Conservation (phyloP, 2,888 invertebrate genomes). For the Eupithecia pulchellata region DNA sequence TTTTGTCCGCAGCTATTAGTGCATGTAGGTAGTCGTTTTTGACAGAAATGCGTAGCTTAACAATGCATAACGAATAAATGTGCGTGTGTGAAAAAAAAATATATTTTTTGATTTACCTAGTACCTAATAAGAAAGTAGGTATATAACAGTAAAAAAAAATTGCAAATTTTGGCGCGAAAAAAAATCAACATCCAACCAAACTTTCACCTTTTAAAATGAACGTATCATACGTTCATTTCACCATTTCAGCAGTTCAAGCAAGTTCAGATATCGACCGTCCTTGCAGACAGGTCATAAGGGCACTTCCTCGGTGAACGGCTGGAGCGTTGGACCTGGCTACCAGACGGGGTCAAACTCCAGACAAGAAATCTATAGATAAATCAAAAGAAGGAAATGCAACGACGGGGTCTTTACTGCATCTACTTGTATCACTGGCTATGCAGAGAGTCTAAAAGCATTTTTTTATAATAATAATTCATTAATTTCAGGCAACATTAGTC, state of each 20-base stretch:
- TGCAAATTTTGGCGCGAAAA: not conserved
- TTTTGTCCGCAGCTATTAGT: not conserved
- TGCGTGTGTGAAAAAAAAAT: too few species aligned
- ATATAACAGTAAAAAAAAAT: too few species aligned
- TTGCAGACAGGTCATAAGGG: slow-evolving; percentile 19
- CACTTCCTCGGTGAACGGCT: slow-evolving; percentile 22
- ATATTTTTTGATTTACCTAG: too few species aligned
- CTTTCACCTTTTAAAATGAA: not conserved
- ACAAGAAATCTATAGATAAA: not conserved
- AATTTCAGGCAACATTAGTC: too few species aligned
- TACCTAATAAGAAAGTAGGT: too few species aligned
- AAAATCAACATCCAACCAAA: not conserved
- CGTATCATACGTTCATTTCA: not conserved
- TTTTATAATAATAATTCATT: too few species aligned
- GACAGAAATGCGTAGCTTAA: too few species aligned
- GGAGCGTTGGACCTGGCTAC: slow-evolving; percentile 5
- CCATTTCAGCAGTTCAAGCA: slow-evolving; percentile 7
- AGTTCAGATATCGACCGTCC: slow-evolving; percentile 4
- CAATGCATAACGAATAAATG: not conserved
- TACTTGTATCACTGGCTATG: too few species aligned
- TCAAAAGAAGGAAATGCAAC: too few species aligned
- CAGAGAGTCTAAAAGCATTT: too few species aligned
- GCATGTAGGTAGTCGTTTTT: not conserved
- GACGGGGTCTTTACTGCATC: too few species aligned
- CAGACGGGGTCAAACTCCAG: slow-evolving; percentile 8